A percentile compares a stretch with the other conserved stretches of the same genome.
Evolutionary conservation across 2,888 invertebrate genomes (phyloP).

Genomic region (Hesperia comma): DNA sequence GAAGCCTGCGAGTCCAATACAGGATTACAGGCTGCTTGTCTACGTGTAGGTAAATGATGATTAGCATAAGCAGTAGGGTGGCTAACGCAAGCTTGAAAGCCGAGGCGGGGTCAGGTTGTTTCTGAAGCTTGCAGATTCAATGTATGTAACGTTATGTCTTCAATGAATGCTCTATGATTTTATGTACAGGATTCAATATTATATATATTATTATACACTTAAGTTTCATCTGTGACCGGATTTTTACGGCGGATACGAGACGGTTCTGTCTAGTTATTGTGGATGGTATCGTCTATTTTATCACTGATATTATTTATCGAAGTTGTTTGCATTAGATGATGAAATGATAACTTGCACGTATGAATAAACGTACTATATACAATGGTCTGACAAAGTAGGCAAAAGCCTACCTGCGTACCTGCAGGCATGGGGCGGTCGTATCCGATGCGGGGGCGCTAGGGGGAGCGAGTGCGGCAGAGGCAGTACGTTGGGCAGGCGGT

Average conservation of each 20-base stretch:
- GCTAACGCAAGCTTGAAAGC: conserved; percentile 9
- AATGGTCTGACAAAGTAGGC: not conserved
- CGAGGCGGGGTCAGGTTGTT: conserved; percentile 1
- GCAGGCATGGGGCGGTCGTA: conserved; percentile 62
- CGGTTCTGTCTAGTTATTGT: no score
- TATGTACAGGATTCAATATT: not conserved
- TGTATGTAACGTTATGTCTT: not conserved
- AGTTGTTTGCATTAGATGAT: no score
- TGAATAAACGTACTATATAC: not conserved
- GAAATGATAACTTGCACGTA: not conserved
- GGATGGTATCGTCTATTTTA: no score
- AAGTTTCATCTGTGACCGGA: no score
- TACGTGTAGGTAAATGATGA: conserved; percentile 11
- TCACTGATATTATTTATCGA: no score
- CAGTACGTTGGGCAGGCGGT: conserved; percentile 84
- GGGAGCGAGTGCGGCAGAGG: conserved; percentile 75
- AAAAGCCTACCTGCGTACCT: conserved; percentile 63
- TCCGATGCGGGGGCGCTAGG: conserved; percentile 75
- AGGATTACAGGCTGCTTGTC: conserved; percentile 41
- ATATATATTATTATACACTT: no score
- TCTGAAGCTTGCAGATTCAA: conserved; percentile 5
- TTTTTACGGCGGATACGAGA: no score
- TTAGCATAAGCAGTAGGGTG: not conserved
- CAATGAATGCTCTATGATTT: not conserved
- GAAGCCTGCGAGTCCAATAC: conserved; percentile 41